Base-by-base conservation (phyloP, 92 coral and sea anemone species). In the Heteractis magnifica region DNA sequence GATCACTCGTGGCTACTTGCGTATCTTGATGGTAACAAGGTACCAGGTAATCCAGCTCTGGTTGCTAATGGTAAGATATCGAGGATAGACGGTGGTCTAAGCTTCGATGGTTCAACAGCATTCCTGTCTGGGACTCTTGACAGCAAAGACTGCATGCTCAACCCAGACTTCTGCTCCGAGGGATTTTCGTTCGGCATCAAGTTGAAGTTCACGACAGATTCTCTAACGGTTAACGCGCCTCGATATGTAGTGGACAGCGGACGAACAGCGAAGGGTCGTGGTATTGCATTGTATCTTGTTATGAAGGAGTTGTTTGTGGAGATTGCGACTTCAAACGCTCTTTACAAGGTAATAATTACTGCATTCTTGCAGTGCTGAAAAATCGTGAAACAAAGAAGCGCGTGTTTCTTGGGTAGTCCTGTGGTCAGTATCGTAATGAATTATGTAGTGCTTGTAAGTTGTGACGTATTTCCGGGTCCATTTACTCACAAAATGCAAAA, bases 231-330 rank as follows among this genome's bases (percentile, higher is more conserved):
- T 8, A 87, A 86, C 19, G 85, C 88, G 23, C 90, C 92, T 7
- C 90, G 89, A 79, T 93, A 91, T 72, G 90, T 93, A 60, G 77
- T 91, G 49, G 98, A 93, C 76, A 84, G 90, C 1, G 98, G 98
- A 21, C 90, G 92, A 6, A 91, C 93, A 52, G 88, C 90, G 44
- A 87, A 84, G 26, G 72, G 76, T 23, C 88, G 92, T 13, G 98
- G 98, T 19, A 75, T 93, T 20, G 73, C 88, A 15, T 70, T 91
- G 51, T 93, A 86, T 64, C 71, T 91, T 59, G 85, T 91, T 6
- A 91, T 90, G 84, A 93, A 86, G 51, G 80, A 82, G 20, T 80
- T 93, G 71, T 89, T 88, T 70, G 86, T 93, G 77, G 89, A 91
- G 78, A 77, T 93, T 53, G 90, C 88, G 8, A 91, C 97, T 10